These are phyloP conservation scores for Embiotoca jacksoni DNA, from an alignment of 2,113 vertebrate species.

Conservation along the genomic window DNA sequence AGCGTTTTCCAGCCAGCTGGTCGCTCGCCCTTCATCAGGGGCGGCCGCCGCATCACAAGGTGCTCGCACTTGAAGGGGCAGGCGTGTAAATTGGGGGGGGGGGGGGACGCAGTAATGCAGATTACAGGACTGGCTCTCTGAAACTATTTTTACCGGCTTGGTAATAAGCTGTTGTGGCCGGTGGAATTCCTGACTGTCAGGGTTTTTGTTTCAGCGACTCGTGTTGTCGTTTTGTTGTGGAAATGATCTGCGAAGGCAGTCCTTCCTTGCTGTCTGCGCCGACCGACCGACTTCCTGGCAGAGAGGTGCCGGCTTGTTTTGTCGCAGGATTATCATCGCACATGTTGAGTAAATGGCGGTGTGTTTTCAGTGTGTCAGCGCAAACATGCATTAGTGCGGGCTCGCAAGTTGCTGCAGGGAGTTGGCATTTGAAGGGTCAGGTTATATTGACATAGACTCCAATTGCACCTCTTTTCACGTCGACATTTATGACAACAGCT, in stretches of 20 bases:
- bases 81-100: not conserved
- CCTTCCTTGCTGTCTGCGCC: constrained; percentile 14
- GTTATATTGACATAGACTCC: constrained; percentile 19
- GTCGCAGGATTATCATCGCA: not conserved
- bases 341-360: constrained; percentile 10
- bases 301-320: constrained; percentile 20
- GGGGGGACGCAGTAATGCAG: constrained; percentile 7
- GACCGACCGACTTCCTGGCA: not conserved
- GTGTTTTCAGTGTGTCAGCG: constrained; percentile 17
- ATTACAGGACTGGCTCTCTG: constrained; percentile 54
- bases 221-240: constrained; percentile 42
- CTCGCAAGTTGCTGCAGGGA: constrained; percentile 20
- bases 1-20: constrained; percentile 3
- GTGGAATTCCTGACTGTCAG: constrained; percentile 50
- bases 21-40: no score
- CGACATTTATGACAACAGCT: not conserved
- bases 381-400: constrained; percentile 5
- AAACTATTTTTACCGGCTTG: constrained; percentile 59
- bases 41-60: no score
- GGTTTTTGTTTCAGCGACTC: constrained; percentile 29
- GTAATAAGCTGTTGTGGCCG: constrained; percentile 62
- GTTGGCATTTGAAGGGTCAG: constrained; percentile 23
- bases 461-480: not conserved
- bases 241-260: constrained; percentile 19
- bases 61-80: no score